Evolutionary conservation across 2,113 vertebrate genomes (phyloP).

Genomic region (Vidua chalybeata): DNA sequence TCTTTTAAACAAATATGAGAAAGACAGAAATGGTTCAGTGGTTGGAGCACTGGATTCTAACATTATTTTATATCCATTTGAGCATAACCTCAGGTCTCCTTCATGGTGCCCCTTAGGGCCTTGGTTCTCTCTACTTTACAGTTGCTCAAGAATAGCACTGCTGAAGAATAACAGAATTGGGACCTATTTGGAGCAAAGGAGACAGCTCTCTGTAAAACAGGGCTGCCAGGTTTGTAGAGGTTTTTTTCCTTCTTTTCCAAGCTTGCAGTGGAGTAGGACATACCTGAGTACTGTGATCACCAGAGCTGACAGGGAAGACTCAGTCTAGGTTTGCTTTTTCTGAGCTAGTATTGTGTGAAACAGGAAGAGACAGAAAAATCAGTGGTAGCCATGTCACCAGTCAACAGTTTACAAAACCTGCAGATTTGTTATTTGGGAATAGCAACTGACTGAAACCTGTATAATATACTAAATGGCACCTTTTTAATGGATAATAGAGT

Average conservation of each 20-base stretch:
- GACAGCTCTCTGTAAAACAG: background rate
- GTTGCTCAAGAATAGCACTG: background rate
- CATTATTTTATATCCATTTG: background rate
- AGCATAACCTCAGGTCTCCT: background rate
- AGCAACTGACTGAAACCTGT: background rate
- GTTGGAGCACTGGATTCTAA: background rate
- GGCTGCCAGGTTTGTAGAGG: background rate
- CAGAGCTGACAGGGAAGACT: background rate
- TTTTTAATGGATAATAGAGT: background rate
- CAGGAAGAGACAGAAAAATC: background rate
- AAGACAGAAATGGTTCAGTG: background rate
- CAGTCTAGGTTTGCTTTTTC: background rate
- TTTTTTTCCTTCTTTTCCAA: background rate
- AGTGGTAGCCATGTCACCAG: accelerated
- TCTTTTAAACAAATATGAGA: background rate
- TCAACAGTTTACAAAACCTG: background rate
- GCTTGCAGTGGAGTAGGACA: background rate
- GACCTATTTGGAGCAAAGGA: background rate
- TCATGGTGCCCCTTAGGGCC: background rate
- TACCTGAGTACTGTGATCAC: background rate
- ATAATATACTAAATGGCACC: background rate
- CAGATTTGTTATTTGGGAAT: background rate
- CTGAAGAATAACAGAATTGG: background rate
- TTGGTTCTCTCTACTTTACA: background rate
- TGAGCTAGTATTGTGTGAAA: background rate